Evolutionary conservation across 2,797 vertebrate genomes (phyloP), one percentile per base, ranked within the genome.

Genomic region (Hafferia zeledoni): DNA sequence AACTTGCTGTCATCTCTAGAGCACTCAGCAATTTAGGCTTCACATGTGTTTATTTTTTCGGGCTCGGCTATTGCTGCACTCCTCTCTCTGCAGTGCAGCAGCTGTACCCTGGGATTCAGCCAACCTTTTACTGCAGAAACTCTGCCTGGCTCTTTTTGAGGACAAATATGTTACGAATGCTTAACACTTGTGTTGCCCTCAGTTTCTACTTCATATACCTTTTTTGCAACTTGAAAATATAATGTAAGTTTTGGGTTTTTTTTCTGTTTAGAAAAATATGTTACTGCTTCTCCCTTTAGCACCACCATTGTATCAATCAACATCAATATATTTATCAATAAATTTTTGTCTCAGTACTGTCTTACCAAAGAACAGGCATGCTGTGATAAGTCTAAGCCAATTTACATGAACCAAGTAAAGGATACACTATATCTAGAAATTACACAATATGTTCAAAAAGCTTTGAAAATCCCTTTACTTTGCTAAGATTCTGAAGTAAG

Each of bases 1-100:
- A 90, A 90, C 53, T 90, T 83, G 4, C 37, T 85, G 79, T 77
- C 68, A 64, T 47, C 83, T 86, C 39, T 44, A 39, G 60, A 90
- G 37, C 33, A 60, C 41, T 60, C 53, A 56, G 67, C 56, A 78
- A 49, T 80, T 94, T 56, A 37, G 28, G 27, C 17, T 91, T 86
- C 90, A 60, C 31, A 24, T 44, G 23, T 77, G 35, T 63, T 85
- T 68, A 44, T 83, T 71, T 94, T 72, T 74, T 25, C 20, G 44
- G 53, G 16, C 53, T 93, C 23, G 91, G 76, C n/a, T 68, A 19
- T 19, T 70, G 44, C 57, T 78, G 33, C 57, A 46, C 25, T 86
- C 37, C 64, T 47, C 18, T 70, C 47, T 70, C 37, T 64, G 69
- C 72, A 68, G 76, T 41, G 33, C 56, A 85, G 63, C 3, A 5